A percentile compares a stretch with the other conserved stretches of the same genome.
phyloP scores from a whole-genome alignment of 2,797 vertebrate genomes.

The Xenopus petersii region DNA sequence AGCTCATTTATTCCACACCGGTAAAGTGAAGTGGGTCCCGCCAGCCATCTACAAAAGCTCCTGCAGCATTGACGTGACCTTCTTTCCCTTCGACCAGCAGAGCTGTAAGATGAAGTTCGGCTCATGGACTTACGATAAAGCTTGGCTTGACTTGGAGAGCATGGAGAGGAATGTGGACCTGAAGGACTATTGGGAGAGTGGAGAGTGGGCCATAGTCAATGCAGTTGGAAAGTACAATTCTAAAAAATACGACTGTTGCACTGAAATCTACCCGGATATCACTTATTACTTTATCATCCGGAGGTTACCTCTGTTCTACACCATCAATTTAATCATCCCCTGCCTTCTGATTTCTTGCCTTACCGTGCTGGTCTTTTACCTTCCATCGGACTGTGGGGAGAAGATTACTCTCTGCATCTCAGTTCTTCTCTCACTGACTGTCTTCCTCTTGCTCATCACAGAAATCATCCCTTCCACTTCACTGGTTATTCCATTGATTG shows the following conservation, averaged over 20 bases:
- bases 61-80: slow-evolving; percentile 96
- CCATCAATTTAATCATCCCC: slow-evolving; percentile 94
- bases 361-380: slow-evolving; percentile 92
- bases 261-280: slow-evolving; percentile 93
- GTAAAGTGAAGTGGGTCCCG: slow-evolving; percentile 86
- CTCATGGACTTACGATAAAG: slow-evolving; percentile 96
- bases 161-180: slow-evolving; percentile 89
- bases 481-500: slow-evolving; percentile 92
- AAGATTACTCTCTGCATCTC: slow-evolving; percentile 98
- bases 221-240: slow-evolving; percentile 89
- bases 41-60: slow-evolving; percentile 98
- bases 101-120: slow-evolving; percentile 98
- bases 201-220: slow-evolving; percentile 92
- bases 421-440: slow-evolving; percentile 90
- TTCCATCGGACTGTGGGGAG: slow-evolving; percentile 93
- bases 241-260: slow-evolving; percentile 96
- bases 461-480: slow-evolving; percentile 97
- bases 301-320: slow-evolving; percentile 92
- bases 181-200: slow-evolving; percentile 96
- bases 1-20: slow-evolving; percentile 84
- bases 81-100: slow-evolving; percentile 98
- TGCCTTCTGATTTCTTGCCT: slow-evolving; percentile 94
- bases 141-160: slow-evolving; percentile 91
- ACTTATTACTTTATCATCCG: slow-evolving; percentile 94
- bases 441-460: slow-evolving; percentile 94